phyloP scores from a whole-genome alignment of 2,888 invertebrate genomes.

The Nomada ruficornis region DNA sequence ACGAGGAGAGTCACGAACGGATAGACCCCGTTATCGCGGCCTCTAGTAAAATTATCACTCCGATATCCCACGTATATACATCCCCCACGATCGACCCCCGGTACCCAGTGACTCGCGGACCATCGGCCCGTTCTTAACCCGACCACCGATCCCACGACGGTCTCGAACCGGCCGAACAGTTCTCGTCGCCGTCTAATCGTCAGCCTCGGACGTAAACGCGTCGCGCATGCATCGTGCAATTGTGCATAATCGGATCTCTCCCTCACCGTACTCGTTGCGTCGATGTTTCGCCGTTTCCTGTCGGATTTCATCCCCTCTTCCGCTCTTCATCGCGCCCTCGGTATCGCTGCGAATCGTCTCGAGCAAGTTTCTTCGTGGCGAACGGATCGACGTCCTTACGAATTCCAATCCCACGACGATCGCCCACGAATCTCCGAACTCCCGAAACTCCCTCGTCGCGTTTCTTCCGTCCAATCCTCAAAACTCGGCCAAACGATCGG shows the following conservation, averaged over 20 bases:
- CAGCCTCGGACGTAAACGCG: not conserved
- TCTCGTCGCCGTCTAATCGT: not conserved
- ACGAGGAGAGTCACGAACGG: slow-evolving; percentile 28
- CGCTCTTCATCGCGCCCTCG: slow-evolving; percentile 68
- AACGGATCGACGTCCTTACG: too few relatives aligned
- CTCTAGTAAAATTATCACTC: slow-evolving; percentile 79
- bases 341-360: not conserved
- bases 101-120: slow-evolving; percentile 80
- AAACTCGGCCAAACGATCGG: not conserved
- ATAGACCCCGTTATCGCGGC: slow-evolving; percentile 72
- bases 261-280: slow-evolving; percentile 74
- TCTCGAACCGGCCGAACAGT: too few relatives aligned
- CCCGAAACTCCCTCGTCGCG: not conserved
- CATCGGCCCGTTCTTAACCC: slow-evolving; percentile 62
- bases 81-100: slow-evolving; percentile 74
- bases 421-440: too few relatives aligned
- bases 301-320: slow-evolving; percentile 64
- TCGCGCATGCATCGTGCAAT: not conserved
- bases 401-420: too few relatives aligned
- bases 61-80: slow-evolving; percentile 81
- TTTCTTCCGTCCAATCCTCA: not conserved
- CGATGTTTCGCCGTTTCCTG: slow-evolving; percentile 64
- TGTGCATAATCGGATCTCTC: not conserved
- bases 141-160: not conserved
- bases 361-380: not conserved